Evolutionary conservation across 2,797 vertebrate species (phyloP).

Genomic region (Tolypeutes matacus): DNA sequence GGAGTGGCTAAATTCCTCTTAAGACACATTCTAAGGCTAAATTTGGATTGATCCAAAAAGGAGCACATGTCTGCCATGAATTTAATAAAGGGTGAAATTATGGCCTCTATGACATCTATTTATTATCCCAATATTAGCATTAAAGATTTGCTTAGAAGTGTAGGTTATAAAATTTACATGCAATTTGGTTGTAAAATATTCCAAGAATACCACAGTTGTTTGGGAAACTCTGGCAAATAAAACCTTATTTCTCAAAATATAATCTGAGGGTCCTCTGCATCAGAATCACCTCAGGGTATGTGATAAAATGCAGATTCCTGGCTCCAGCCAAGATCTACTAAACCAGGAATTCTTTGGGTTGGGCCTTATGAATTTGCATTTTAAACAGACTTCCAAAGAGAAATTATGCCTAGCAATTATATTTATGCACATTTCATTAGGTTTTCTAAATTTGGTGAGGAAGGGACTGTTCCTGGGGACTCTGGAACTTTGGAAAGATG

Average conservation of each 20-base stretch:
- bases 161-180: background rate
- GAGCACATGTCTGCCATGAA: background rate
- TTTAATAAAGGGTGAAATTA: background rate
- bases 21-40: background rate
- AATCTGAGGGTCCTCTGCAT: background rate
- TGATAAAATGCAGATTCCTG: background rate
- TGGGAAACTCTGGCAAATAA: background rate
- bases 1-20: background rate
- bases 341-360: background rate
- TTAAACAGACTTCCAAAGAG: slow-evolving; percentile 42
- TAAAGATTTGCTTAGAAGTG: slow-evolving; percentile 35
- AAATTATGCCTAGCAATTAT: background rate
- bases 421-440: background rate
- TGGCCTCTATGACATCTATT: background rate
- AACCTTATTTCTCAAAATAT: background rate
- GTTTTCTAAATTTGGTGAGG: slow-evolving; percentile 15
- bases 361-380: background rate
- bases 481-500: slow-evolving; percentile 15
- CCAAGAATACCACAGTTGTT: background rate
- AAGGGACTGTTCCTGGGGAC: background rate
- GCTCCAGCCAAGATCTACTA: background rate
- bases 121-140: background rate
- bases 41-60: background rate
- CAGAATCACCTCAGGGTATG: background rate
- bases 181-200: background rate